Conservation (phyloP, 2,797 vertebrate species). For the Phoeniculus purpureus region DNA sequence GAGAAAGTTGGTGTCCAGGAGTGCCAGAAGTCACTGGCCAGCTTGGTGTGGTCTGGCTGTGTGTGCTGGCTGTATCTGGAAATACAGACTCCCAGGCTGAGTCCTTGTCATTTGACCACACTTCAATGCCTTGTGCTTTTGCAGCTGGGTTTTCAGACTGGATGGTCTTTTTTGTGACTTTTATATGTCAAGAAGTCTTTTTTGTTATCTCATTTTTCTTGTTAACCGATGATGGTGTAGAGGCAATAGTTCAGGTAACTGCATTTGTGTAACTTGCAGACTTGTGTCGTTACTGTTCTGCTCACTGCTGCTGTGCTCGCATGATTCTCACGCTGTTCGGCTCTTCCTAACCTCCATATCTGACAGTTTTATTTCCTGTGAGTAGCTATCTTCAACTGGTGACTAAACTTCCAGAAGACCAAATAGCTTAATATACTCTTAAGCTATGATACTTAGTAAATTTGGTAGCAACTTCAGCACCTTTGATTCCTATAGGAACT, state of each 20-base stretch:
- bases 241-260: not conserved
- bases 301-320: not conserved
- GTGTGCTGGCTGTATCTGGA: not conserved
- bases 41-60: not conserved
- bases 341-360: not conserved
- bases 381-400: not conserved
- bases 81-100: not conserved
- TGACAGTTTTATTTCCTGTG: not conserved
- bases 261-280: not conserved
- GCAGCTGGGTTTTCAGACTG: rapidly evolving
- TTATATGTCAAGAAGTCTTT: not conserved
- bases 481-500: not conserved
- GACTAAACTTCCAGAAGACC: not conserved
- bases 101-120: not conserved
- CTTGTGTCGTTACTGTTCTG: not conserved
- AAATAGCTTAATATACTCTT: not conserved
- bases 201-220: not conserved
- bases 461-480: not conserved
- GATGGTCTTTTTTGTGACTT: not conserved
- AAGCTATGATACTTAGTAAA: not conserved
- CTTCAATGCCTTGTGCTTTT: not conserved
- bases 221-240: not conserved
- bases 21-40: not conserved
- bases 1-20: not conserved
- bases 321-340: not conserved